phyloP scores from a whole-genome alignment of 2,797 vertebrate genomes.

The Distichodus sexfasciatus region DNA sequence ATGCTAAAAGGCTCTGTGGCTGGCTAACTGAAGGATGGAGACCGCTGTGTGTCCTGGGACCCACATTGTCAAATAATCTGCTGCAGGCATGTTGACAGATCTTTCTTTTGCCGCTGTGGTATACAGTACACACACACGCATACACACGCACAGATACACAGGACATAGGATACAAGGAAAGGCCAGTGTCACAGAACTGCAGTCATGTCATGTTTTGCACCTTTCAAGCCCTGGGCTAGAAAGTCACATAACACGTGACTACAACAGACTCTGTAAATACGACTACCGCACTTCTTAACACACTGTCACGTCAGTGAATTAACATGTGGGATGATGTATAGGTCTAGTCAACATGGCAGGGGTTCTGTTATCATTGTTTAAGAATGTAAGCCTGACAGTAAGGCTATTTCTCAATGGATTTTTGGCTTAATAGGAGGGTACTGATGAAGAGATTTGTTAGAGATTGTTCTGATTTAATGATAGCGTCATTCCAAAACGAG shows the following conservation, averaged over 20 bases:
- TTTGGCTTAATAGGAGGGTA: no score
- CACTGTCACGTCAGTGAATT: no score
- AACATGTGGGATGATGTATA: no score
- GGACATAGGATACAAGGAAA: background rate
- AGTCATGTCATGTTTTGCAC: background rate
- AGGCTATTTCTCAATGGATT: background rate
- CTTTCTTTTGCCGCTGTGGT: slow-evolving; percentile 8
- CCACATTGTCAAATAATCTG: slow-evolving; percentile 28
- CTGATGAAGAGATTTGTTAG: no score
- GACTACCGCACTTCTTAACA: background rate
- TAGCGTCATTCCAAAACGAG: no score
- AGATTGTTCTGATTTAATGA: no score
- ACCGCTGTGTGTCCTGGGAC: slow-evolving; percentile 35
- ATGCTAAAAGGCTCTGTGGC: slow-evolving; percentile 39
- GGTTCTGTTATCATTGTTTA: background rate
- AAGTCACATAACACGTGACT: background rate
- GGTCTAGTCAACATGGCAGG: no score
- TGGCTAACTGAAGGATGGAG: slow-evolving; percentile 40
- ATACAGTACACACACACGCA: slow-evolving; percentile 25
- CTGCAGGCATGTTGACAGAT: slow-evolving; percentile 43
- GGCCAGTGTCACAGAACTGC: background rate
- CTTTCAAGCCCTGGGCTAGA: background rate
- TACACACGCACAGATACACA: background rate
- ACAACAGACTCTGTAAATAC: background rate
- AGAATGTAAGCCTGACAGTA: slow-evolving; percentile 4